Conservation (phyloP, 2,888 invertebrate species). For the Cepaea hortensis region DNA sequence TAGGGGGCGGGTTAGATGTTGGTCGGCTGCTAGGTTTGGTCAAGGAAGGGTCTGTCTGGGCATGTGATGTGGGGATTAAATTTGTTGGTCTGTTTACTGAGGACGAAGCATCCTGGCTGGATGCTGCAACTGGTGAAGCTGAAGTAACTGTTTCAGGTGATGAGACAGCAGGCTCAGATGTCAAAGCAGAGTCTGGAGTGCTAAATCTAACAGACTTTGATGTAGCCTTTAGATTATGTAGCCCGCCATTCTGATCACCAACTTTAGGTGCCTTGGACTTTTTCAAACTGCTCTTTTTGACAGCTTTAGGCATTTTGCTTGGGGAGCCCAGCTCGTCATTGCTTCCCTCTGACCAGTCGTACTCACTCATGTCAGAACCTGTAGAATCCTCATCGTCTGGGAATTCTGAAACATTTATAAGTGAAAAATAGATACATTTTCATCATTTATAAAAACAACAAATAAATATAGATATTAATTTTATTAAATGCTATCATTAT, state of each 20-base stretch:
- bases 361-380: conserved; percentile 86
- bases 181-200: neutral
- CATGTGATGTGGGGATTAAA: neutral
- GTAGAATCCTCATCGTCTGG: conserved; percentile 85
- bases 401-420: conserved; percentile 80
- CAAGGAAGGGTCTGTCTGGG: conserved; percentile 8
- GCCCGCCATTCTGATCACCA: neutral
- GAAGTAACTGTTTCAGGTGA: neutral
- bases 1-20: conserved; percentile 11
- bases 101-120: neutral
- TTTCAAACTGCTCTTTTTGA: conserved; percentile 43
- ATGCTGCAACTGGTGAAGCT: neutral
- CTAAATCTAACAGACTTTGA: conserved; percentile 30
- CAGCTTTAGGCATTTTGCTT: conserved; percentile 47
- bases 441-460: too few species aligned
- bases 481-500: too few species aligned
- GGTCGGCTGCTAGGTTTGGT: conserved; percentile 24
- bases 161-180: neutral
- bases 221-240: neutral
- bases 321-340: conserved; percentile 60
- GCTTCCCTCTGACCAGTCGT: conserved; percentile 82
- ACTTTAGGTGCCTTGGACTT: conserved; percentile 17
- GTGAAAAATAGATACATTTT: neutral
- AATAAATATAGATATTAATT: too few species aligned
- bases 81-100: conserved; percentile 31